Evolutionary conservation across 2,888 invertebrate species (phyloP).

Genomic region (Desoria tigrina): DNA sequence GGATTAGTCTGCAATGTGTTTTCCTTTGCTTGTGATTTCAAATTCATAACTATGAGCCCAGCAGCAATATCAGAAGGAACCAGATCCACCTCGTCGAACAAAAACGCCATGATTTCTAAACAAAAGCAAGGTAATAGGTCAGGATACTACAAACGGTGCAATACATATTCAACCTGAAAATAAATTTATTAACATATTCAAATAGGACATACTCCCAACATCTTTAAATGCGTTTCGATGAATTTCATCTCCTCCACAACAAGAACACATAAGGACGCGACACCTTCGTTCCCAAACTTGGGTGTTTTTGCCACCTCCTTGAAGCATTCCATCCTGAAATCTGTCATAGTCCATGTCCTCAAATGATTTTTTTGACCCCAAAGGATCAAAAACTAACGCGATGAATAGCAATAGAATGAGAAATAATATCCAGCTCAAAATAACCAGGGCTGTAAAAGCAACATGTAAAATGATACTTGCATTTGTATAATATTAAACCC

Average conservation of each 20-base stretch:
- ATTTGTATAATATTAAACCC: not conserved
- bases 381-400: slow-evolving; percentile 78
- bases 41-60: slow-evolving; percentile 77
- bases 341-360: slow-evolving; percentile 60
- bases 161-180: slow-evolving; percentile 12
- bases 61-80: slow-evolving; percentile 87
- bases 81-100: slow-evolving; percentile 81
- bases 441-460: slow-evolving; percentile 63
- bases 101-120: slow-evolving; percentile 70
- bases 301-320: slow-evolving; percentile 66
- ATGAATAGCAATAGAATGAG: slow-evolving; percentile 73
- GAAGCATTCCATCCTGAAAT: slow-evolving; percentile 45
- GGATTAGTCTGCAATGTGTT: slow-evolving; percentile 11
- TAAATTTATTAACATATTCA: no score
- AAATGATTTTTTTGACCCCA: slow-evolving; percentile 60
- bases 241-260: slow-evolving; percentile 62
- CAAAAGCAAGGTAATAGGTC: slow-evolving; percentile 48
- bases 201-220: slow-evolving; percentile 72
- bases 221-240: slow-evolving; percentile 77
- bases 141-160: slow-evolving; percentile 11
- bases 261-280: slow-evolving; percentile 56
- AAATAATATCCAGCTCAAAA: slow-evolving; percentile 79
- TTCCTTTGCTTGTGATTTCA: slow-evolving; percentile 65
- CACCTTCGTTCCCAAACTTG: slow-evolving; percentile 74
- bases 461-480: not conserved